Percentiles rank a stretch among this genome's conserved stretches.
These are phyloP conservation scores for Euproctis similis DNA, from an alignment of 2,888 invertebrate genomes.

Conservation along the genomic window DNA sequence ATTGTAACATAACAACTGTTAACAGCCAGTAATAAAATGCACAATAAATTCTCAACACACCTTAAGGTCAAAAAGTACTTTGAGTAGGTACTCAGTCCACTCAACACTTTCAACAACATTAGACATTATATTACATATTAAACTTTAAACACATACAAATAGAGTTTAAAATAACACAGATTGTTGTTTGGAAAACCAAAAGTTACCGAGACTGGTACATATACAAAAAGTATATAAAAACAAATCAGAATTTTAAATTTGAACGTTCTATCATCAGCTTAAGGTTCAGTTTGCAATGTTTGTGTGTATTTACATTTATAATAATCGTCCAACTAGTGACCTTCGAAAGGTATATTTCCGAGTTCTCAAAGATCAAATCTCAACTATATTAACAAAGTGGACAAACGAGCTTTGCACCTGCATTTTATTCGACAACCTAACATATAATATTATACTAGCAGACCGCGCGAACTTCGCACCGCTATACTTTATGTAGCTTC, in stretches of 20 bases:
- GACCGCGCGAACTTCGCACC: too few relatives aligned
- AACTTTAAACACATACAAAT: constrained; percentile 3
- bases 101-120: constrained; percentile 12
- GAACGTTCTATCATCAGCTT: constrained; percentile 7
- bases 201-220: constrained; percentile 22
- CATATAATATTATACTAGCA: too few relatives aligned
- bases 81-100: constrained; percentile 8
- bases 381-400: constrained; percentile 17
- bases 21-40: constrained; percentile 9
- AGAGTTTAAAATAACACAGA: constrained; percentile 11
- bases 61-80: constrained; percentile 14
- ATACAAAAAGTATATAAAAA: constrained; percentile 19
- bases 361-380: constrained; percentile 35
- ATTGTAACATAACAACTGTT: too few relatives aligned
- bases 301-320: constrained; percentile 17
- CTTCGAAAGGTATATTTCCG: constrained; percentile 47
- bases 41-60: constrained; percentile 11
- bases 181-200: constrained; percentile 6
- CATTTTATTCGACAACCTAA: constrained; percentile 3
- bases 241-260: neutral
- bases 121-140: constrained; percentile 2
- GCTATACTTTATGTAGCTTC: too few relatives aligned
- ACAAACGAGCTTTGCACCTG: constrained; percentile 11
- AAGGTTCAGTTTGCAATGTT: constrained; percentile 14
- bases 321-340: constrained; percentile 20